These are phyloP conservation scores for Oenanthe melanoleuca DNA, from an alignment of 2,113 vertebrate genomes.

Conservation along the genomic window DNA sequence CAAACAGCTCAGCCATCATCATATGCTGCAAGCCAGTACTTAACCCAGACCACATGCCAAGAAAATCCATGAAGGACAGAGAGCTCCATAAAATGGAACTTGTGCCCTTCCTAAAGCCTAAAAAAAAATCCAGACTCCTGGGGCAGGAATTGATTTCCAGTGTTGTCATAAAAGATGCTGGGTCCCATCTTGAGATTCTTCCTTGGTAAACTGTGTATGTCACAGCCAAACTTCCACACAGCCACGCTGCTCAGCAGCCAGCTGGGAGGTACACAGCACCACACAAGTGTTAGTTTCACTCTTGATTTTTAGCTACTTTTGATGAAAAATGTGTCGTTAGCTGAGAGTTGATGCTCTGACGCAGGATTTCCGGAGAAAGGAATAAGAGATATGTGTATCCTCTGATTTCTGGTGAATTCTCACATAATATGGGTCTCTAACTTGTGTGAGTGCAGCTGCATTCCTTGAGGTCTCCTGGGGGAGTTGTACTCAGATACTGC, in stretches of 20 bases:
- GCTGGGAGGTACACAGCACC: not conserved
- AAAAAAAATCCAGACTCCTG: not conserved
- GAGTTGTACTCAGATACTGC: not conserved
- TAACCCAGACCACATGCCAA: not conserved
- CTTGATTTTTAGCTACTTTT: not conserved
- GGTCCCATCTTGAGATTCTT: not conserved
- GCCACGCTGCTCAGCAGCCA: rapidly evolving
- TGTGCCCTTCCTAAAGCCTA: not conserved
- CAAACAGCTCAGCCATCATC: not conserved
- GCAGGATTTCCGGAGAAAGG: not conserved
- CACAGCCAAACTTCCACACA: not conserved
- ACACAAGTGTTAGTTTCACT: not conserved
- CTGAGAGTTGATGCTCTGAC: not conserved
- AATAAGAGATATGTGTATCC: not conserved
- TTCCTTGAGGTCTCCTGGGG: not conserved
- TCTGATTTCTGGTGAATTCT: not conserved
- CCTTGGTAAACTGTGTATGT: not conserved
- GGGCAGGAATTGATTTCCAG: not conserved
- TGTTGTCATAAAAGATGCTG: not conserved
- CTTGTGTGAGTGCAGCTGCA: not conserved
- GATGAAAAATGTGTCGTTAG: not conserved
- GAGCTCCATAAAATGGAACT: not conserved
- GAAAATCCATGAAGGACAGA: not conserved
- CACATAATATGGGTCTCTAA: not conserved
- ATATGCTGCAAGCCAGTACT: not conserved